Conservation (phyloP, 2,888 invertebrate genomes). For the Dendrolimus pini region DNA sequence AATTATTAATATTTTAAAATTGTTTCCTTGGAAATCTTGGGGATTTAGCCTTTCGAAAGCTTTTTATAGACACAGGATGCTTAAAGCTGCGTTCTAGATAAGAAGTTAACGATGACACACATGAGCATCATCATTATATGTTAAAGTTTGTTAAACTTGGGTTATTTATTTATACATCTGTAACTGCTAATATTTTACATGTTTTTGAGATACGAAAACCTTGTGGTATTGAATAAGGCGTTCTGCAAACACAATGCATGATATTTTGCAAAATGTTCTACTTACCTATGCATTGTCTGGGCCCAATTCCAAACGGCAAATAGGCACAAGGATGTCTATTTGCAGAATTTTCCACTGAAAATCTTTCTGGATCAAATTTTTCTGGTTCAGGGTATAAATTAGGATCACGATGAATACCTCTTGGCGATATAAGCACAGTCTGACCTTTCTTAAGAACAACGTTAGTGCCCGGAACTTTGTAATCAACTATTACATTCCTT, state of each 20-base stretch:
- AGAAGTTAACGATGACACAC: too few relatives aligned
- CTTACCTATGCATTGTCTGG: slow-evolving; percentile 58
- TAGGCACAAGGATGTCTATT: slow-evolving; percentile 42
- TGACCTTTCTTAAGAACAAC: slow-evolving; percentile 39
- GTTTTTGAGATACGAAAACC: slow-evolving; percentile 14
- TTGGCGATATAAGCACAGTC: slow-evolving; percentile 35
- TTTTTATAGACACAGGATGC: too few relatives aligned
- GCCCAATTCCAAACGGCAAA: slow-evolving; percentile 56
- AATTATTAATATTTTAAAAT: too few relatives aligned
- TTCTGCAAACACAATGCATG: slow-evolving; percentile 15
- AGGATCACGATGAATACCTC: slow-evolving; percentile 52
- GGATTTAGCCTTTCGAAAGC: too few relatives aligned
- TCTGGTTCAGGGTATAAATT: slow-evolving; percentile 52
- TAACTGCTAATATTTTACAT: slow-evolving; percentile 24
- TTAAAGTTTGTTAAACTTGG: too few relatives aligned
- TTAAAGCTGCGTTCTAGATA: too few relatives aligned
- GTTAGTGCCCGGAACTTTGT: slow-evolving; percentile 44
- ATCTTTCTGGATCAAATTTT: slow-evolving; percentile 62
- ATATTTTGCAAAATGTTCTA: slow-evolving; percentile 19
- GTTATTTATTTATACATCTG: slow-evolving; percentile 35
- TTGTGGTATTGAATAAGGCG: slow-evolving; percentile 19
- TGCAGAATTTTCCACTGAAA: slow-evolving; percentile 35
- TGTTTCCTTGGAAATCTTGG: too few relatives aligned
- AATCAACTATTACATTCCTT: slow-evolving; percentile 36
- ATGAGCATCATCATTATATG: too few relatives aligned